Conservation (phyloP, 1,140 invertebrate species). For the Diuraphis noxia region DNA sequence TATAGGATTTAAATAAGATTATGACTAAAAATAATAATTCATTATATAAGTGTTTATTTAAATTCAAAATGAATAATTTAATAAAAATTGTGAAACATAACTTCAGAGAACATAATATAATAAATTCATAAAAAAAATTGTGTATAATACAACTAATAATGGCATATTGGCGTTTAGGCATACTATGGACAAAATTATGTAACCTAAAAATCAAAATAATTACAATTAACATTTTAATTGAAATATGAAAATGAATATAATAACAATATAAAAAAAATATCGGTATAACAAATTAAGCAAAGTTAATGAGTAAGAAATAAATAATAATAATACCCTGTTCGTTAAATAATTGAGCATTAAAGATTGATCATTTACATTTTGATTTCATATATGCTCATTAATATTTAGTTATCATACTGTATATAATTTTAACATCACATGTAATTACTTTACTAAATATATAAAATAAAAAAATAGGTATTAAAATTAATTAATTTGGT, state of each 20-base stretch:
- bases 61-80: neutral
- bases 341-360: constrained; percentile 32
- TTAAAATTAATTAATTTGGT: constrained; percentile 22
- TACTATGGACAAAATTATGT: neutral
- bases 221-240: neutral
- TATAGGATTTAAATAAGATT: neutral
- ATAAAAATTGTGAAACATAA: constrained; percentile 3
- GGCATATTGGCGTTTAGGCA: neutral
- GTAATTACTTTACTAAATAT: constrained; percentile 3
- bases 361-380: constrained; percentile 34
- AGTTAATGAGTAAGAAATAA: neutral
- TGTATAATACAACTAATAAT: constrained; percentile 13
- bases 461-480: neutral
- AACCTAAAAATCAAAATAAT: neutral
- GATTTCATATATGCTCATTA: neutral
- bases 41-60: neutral
- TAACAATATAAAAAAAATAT: neutral
- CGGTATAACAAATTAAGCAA: constrained; percentile 5
- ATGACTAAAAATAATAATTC: neutral
- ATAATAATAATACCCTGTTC: constrained; percentile 24
- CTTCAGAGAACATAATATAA: constrained; percentile 28
- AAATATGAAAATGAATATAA: neutral
- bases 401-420: neutral
- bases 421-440: constrained; percentile 11
- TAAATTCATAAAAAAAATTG: neutral